Percentiles rank a stretch among this genome's conserved stretches.
Evolutionary conservation across 2,113 vertebrate species (phyloP).

Genomic region (Acrocephalus arundinaceus): DNA sequence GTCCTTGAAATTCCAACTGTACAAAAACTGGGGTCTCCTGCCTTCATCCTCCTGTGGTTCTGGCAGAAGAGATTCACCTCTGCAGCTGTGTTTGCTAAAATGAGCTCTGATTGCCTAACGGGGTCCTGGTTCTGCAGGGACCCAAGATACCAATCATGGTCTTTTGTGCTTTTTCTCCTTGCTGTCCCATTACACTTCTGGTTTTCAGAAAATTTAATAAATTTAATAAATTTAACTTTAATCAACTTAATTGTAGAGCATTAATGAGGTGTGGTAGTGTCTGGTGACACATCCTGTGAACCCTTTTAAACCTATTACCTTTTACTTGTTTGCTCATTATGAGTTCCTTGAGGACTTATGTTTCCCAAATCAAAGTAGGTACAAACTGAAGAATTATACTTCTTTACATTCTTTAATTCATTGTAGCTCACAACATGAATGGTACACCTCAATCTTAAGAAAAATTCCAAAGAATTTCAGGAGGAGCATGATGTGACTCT

Average conservation of each 20-base stretch:
- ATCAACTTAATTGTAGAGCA: fast-evolving
- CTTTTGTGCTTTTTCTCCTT: neutral
- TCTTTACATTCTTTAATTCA: fast-evolving
- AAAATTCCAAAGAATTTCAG: neutral
- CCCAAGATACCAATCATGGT: fast-evolving
- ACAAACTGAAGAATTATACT: neutral
- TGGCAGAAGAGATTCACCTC: neutral
- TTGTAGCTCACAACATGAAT: neutral
- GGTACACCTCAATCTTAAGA: neutral
- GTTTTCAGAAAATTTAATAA: neutral
- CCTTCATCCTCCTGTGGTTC: neutral
- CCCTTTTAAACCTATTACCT: neutral
- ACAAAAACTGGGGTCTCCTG: neutral
- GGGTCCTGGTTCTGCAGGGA: neutral
- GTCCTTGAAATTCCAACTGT: neutral
- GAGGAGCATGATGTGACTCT: neutral
- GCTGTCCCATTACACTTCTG: neutral
- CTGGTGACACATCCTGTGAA: neutral
- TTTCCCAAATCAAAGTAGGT: neutral
- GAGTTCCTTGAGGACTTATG: neutral
- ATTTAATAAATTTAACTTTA: neutral
- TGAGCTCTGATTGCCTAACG: neutral
- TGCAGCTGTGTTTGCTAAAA: neutral
- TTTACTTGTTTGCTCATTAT: fast-evolving
- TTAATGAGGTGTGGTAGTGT: neutral